Evolutionary conservation across 2,113 vertebrate genomes (phyloP).

Genomic region (Anolis carolinensis): DNA sequence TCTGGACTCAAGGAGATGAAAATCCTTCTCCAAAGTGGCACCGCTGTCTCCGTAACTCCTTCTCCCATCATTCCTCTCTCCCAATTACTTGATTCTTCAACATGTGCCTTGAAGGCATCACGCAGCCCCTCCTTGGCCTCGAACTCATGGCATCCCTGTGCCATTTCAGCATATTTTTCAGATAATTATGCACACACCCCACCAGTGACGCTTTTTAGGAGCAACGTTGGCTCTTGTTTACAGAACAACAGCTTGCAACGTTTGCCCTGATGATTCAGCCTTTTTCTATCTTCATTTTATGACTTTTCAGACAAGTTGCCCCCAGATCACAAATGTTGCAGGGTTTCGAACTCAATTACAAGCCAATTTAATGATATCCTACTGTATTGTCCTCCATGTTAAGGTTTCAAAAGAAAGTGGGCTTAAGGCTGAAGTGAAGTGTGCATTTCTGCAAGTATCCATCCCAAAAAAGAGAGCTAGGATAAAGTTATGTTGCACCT

Average conservation of each 20-base stretch:
- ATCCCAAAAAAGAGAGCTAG: no score
- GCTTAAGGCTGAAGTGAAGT: neutral
- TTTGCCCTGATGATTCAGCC: neutral
- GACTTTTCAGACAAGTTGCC: neutral
- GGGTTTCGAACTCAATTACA: neutral
- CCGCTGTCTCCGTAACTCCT: neutral
- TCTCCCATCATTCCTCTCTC: neutral
- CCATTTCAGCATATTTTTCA: neutral
- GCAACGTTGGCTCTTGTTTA: neutral
- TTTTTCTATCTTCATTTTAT: neutral
- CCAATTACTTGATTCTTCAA: neutral
- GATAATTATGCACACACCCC: constrained; percentile 7
- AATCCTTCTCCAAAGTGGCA: neutral
- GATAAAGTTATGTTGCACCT: no score
- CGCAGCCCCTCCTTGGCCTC: neutral
- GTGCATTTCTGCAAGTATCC: neutral
- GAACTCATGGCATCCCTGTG: neutral
- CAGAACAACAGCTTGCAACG: neutral
- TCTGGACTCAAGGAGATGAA: no score
- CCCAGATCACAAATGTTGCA: neutral
- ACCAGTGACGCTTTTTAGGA: neutral
- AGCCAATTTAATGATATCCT: neutral
- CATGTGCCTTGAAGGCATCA: neutral
- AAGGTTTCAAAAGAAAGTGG: neutral
- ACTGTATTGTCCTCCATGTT: neutral